Base-by-base conservation (phyloP, 2,113 vertebrate genomes). In the Gallinago media region DNA sequence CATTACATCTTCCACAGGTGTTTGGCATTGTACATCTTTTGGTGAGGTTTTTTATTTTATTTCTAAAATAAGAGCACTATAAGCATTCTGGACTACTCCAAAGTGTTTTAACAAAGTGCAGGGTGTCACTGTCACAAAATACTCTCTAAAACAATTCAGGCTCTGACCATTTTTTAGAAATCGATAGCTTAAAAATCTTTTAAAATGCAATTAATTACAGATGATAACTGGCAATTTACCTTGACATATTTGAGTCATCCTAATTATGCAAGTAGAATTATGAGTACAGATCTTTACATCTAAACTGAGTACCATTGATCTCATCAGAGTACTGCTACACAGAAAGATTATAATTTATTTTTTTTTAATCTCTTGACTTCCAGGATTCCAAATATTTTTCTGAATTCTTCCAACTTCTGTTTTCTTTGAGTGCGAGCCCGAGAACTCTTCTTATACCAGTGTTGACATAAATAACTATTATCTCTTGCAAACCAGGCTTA, bases 251-350 rank as follows among this genome's bases (percentile, higher is more conserved):
- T 67, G 44, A 92, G 55, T 91, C 61, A 85, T 70, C 49, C 36
- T 82, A 49, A 85, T 94, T 91, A 91, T 70, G 49, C 40, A 78
- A 91, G 36, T 56, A 61, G 92, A 91, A 86, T 68, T n/a, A 50
- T 26, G 15, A 93, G 29, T 19, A 31, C 25, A 71, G 40, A 86
- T 78, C 56, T 79, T 80, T 55, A 17, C 11, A 72, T 73, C 54
- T 76, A 72, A 71, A 40, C 19, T 79, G 38, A 62, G 26, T 36
- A 44, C 19, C 32, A 55, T 2, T 68, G 58, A 55, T 75, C 54
- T 89, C 65, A 86, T 23, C 47, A 71, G 44, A 75, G 27, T 62
- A 50, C 19, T 34, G 21, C 11, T 59, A 49, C 16, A 47, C 0
- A 3, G 38, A 34, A 74, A 63, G 2, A 58, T 32, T 44, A n/a